Evolutionary conservation across 1,140 invertebrate genomes (phyloP).

Genomic region (Caenorhabditis inopinata): DNA sequence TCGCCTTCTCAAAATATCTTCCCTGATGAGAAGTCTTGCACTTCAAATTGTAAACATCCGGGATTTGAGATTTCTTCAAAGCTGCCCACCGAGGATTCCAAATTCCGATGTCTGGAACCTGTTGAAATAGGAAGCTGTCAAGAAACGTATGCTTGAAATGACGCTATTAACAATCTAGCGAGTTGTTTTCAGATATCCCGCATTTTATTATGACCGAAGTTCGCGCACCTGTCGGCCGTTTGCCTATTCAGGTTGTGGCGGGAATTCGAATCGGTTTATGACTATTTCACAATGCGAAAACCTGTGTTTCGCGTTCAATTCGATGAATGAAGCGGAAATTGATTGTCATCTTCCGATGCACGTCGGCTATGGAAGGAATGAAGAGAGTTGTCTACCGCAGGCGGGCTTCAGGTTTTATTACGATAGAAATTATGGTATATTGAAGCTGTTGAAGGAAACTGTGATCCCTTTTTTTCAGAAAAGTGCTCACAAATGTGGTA

Average conservation of each 20-base stretch:
- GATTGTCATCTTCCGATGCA: conserved; percentile 55
- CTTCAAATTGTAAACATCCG: conserved; percentile 53
- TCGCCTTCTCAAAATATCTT: conserved; percentile 61
- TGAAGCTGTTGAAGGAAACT: no score
- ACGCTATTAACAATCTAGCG: neutral
- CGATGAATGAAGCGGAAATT: conserved; percentile 47
- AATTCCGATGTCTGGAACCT: conserved; percentile 53
- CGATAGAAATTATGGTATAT: conserved; percentile 54
- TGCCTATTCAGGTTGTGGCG: conserved; percentile 59
- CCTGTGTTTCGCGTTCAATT: conserved; percentile 45
- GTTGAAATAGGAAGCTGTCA: conserved; percentile 47
- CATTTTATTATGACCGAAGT: conserved; percentile 53
- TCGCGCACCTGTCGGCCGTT: conserved; percentile 54
- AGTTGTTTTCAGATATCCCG: conserved; percentile 51
- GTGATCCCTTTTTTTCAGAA: conserved; percentile 31
- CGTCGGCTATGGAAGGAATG: conserved; percentile 55
- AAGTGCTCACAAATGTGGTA: conserved; percentile 60
- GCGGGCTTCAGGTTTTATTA: conserved; percentile 60
- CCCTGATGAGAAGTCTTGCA: conserved; percentile 49
- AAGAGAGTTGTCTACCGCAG: conserved; percentile 48
- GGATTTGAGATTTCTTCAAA: conserved; percentile 29
- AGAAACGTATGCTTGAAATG: conserved; percentile 41
- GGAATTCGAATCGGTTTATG: conserved; percentile 60
- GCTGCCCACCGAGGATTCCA: neutral
- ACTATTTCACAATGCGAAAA: conserved; percentile 56